Percentiles rank a stretch among this genome's conserved stretches.
Evolutionary conservation across 2,797 vertebrate genomes (phyloP).

Genomic region (Leuciscus waleckii): DNA sequence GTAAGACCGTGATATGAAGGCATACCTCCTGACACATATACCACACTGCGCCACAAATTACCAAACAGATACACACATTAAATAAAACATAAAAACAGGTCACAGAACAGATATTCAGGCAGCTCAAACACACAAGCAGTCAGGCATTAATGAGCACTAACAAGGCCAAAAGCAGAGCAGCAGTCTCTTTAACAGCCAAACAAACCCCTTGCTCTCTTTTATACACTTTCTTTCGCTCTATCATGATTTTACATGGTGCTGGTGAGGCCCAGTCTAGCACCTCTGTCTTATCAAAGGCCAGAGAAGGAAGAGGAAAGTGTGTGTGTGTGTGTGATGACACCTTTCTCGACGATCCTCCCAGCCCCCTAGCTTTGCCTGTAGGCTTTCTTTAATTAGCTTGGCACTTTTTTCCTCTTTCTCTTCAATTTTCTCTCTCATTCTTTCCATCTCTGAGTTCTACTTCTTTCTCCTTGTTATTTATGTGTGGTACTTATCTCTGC

Average conservation of each 20-base stretch:
- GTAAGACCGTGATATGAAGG: not conserved
- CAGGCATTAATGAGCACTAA: conserved; percentile 62
- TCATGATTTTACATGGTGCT: conserved; percentile 31
- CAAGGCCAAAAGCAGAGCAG: conserved; percentile 58
- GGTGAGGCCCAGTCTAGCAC: conserved; percentile 59
- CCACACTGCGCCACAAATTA: conserved; percentile 27
- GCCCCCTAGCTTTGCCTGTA: conserved; percentile 65
- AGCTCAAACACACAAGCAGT: conserved; percentile 46
- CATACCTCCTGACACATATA: conserved; percentile 29
- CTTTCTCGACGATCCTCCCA: conserved; percentile 73
- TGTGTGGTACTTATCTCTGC: conserved; percentile 63
- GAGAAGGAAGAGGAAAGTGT: conserved; percentile 52
- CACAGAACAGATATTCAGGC: conserved; percentile 39
- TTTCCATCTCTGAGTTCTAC: not conserved
- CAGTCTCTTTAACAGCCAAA: conserved; percentile 54
- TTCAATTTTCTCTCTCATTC: conserved; percentile 59
- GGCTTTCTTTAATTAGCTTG: conserved; percentile 74
- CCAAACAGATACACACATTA: conserved; percentile 40
- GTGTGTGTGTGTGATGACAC: conserved; percentile 76
- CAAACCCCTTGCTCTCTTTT: conserved; percentile 34
- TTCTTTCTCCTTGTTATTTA: conserved; percentile 50
- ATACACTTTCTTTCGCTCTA: conserved; percentile 15
- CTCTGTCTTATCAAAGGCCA: conserved; percentile 54
- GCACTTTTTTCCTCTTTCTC: conserved; percentile 60
- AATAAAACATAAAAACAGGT: conserved; percentile 55